phyloP scores from a whole-genome alignment of 2,888 invertebrate species.

The Lomographa bimaculata region DNA sequence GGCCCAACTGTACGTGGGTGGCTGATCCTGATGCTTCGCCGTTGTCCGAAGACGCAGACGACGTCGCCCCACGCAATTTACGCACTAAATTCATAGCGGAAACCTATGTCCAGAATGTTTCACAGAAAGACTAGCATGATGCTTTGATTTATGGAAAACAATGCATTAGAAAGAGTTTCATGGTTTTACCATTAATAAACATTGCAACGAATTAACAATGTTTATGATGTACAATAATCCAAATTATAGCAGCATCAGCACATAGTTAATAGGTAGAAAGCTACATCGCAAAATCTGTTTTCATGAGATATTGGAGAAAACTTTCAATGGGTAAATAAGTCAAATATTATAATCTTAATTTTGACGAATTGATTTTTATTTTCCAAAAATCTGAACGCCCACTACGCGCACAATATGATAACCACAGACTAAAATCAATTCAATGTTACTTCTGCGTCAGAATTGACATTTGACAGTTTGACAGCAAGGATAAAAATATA shows the following conservation, averaged over 20 bases:
- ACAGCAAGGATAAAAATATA: too few relatives aligned
- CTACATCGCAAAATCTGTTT: conserved; percentile 12
- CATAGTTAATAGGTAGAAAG: too few relatives aligned
- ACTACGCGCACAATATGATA: conserved; percentile 14
- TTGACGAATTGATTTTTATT: conserved; percentile 31
- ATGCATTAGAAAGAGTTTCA: conserved; percentile 9
- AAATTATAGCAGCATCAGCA: too few relatives aligned
- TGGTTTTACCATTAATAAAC: conserved; percentile 21
- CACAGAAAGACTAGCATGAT: conserved; percentile 7
- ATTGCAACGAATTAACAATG: too few relatives aligned
- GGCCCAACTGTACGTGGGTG: conserved; percentile 93
- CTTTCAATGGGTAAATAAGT: too few relatives aligned
- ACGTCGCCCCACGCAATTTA: conserved; percentile 88
- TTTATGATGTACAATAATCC: too few relatives aligned
- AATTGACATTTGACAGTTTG: too few relatives aligned
- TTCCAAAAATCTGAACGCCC: conserved; percentile 30
- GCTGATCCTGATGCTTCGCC: conserved; percentile 85
- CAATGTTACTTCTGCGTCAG: too few relatives aligned
- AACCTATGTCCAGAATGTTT: conserved; percentile 4
- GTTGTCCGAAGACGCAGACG: conserved; percentile 78
- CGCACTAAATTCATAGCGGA: conserved; percentile 94
- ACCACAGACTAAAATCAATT: conserved; percentile 7
- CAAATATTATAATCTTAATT: conserved; percentile 1
- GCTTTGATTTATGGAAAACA: conserved; percentile 8
- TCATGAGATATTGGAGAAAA: conserved; percentile 1